These are phyloP conservation scores for Paraplagusia blochii DNA, from an alignment of 2,113 vertebrate species.

Conservation along the genomic window DNA sequence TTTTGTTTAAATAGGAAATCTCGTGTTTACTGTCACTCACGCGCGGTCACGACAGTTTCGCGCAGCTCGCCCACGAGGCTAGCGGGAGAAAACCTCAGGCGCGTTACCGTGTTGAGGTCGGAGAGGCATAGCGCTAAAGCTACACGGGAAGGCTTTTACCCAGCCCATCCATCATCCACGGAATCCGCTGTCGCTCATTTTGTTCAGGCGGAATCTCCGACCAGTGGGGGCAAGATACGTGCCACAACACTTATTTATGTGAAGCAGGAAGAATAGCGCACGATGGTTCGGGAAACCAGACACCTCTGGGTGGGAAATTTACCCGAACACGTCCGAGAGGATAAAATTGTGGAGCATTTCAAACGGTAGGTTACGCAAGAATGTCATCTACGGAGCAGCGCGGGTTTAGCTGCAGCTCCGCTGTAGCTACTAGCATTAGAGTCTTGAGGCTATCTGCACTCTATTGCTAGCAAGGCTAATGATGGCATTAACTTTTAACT, in stretches of 20 bases:
- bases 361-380: slow-evolving; percentile 89
- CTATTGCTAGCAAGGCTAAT: slow-evolving; percentile 46
- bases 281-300: slow-evolving; percentile 99
- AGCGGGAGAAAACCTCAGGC: slow-evolving; percentile 28
- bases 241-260: slow-evolving; percentile 74
- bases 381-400: slow-evolving; percentile 47
- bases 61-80: slow-evolving; percentile 57
- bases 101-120: slow-evolving; percentile 44
- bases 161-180: slow-evolving; percentile 55
- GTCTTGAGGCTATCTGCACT: slow-evolving; percentile 25
- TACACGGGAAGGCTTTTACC: slow-evolving; percentile 42
- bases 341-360: slow-evolving; percentile 99
- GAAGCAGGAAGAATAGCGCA: slow-evolving; percentile 73
- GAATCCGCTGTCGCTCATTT: slow-evolving; percentile 70
- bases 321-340: slow-evolving; percentile 97
- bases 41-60: slow-evolving; percentile 33
- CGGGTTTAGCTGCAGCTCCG: slow-evolving; percentile 45
- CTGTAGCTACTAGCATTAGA: too few species aligned
- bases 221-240: slow-evolving; percentile 70
- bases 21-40: slow-evolving; percentile 23
- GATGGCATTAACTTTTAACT: slow-evolving; percentile 41
- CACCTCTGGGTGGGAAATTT: slow-evolving; percentile 99
- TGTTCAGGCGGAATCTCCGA: slow-evolving; percentile 72
- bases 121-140: slow-evolving; percentile 59
- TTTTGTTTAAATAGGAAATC: neutral